Percentiles rank a stretch among this genome's conserved stretches.
These are phyloP conservation scores for Leptoclinus maculatus DNA, from an alignment of 2,797 vertebrate genomes.

Conservation along the genomic window DNA sequence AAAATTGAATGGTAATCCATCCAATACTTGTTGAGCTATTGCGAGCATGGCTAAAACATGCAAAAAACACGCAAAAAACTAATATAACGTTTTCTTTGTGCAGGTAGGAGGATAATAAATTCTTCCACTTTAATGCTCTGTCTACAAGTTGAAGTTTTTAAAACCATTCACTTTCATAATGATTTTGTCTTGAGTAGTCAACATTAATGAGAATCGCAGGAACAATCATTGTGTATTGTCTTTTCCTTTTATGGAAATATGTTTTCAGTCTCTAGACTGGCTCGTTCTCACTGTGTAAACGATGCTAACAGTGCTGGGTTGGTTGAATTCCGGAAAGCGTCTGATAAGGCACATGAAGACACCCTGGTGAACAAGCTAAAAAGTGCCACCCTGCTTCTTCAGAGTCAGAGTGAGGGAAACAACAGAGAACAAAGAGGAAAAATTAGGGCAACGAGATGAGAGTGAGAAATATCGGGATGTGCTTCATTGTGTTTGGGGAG, in stretches of 20 bases:
- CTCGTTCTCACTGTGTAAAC: conserved; percentile 17
- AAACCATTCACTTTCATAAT: no score
- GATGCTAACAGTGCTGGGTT: conserved; percentile 1
- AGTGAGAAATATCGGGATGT: conserved; percentile 29
- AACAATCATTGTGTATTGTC: neutral
- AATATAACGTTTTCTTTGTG: no score
- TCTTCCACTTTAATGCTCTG: no score
- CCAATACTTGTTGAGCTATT: no score
- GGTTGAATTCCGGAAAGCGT: conserved; percentile 2
- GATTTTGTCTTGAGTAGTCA: no score
- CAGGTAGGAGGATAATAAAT: no score
- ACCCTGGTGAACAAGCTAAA: conserved; percentile 9
- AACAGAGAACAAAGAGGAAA: conserved; percentile 1
- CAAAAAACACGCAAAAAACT: no score
- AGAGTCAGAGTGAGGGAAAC: conserved; percentile 17
- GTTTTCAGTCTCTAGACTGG: neutral
- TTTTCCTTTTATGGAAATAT: conserved; percentile 10
- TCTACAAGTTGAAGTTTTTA: no score
- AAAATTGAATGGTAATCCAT: no score
- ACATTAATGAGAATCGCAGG: no score
- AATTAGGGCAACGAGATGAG: conserved; percentile 24
- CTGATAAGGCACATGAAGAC: conserved; percentile 8
- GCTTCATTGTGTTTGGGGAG: conserved; percentile 40
- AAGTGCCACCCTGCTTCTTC: conserved; percentile 2
- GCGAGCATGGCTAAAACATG: no score